Evolutionary conservation across 2,113 vertebrate species (phyloP), one percentile per base, ranked within the genome.

Genomic region (Semnornis frantzii): DNA sequence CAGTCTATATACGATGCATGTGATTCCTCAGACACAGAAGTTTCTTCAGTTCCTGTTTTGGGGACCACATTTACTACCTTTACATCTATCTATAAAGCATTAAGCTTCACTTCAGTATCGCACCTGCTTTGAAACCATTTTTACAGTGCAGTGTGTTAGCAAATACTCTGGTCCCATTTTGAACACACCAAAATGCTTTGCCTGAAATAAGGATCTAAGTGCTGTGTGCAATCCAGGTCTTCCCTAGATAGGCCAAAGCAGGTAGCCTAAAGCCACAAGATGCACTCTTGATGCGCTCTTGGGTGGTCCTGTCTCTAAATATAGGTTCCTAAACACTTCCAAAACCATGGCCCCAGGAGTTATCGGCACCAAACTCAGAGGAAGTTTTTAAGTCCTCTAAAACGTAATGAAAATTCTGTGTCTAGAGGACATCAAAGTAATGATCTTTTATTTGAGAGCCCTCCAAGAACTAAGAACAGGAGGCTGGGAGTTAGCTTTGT

Each of bases 401-500:
- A 87, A 77, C 10, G 46, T 31, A 82, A 64, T 73, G 48, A 73
- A 71, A 85, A 73, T 91, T 77, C n/a, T 57, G 50, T 69, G 44
- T 30, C 74, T 42, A 68, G 57, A 87, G 68, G 80, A 77, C 37
- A 82, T 89, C 58, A 63, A 71, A 87, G 78, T 73, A 92, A 70
- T 62, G 39, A 31, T 58, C 70, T 68, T 93, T 93, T 64, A 89
- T 73, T 84, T 91, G 92, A 92, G 77, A 89, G 60, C 64, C 66
- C 96, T 94, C 87, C 89, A 95, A 92, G 94, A 93, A 91, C 44
- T 74, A 85, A 89, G 69, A 85, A 75, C 75, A 87, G 82, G 39
- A 65, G 68, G 19, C 90, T 85, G 57, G 57, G 72, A 93, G 91
- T 89, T 87, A 77, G 77, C 69, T 64, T 86, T 82, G 85, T 96